Percentiles rank a stretch among this genome's conserved stretches.
Conservation (phyloP, 2,797 vertebrate genomes). For the Lophura swinhoii region DNA sequence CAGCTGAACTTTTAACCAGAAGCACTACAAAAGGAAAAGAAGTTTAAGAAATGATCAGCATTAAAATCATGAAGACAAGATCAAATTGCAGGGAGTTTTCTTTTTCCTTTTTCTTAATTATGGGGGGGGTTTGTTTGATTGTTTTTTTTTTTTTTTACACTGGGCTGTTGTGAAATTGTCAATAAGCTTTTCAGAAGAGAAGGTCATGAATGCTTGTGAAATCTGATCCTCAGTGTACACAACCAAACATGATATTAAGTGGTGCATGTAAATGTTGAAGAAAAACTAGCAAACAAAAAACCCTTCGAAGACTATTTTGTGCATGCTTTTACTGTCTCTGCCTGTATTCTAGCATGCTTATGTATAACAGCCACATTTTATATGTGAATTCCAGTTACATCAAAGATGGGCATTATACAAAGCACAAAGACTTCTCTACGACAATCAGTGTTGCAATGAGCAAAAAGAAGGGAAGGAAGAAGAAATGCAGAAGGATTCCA, state of each 20-base stretch:
- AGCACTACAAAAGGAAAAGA: constrained; percentile 63
- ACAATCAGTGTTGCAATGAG: constrained; percentile 82
- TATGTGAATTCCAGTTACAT: constrained; percentile 79
- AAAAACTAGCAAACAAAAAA: constrained; percentile 30
- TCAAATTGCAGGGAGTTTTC: constrained; percentile 57
- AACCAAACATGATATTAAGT: constrained; percentile 75
- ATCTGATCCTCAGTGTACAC: constrained; percentile 64
- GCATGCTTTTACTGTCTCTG: constrained; percentile 85
- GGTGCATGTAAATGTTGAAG: constrained; percentile 83
- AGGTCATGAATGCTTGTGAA: constrained; percentile 69
- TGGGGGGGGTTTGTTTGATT: background rate
- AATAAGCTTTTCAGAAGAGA: constrained; percentile 70
- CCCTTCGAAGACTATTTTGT: constrained; percentile 73
- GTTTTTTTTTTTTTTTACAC: constrained; percentile 62
- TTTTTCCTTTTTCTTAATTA: background rate
- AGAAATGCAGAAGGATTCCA: background rate
- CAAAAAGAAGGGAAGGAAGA: constrained; percentile 37
- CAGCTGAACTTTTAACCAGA: background rate
- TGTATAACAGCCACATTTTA: constrained; percentile 77
- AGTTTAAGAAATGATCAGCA: constrained; percentile 27
- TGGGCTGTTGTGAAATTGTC: constrained; percentile 60
- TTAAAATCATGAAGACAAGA: constrained; percentile 41
- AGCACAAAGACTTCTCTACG: constrained; percentile 84
- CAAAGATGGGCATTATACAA: constrained; percentile 80
- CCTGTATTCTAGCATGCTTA: constrained; percentile 84